Conservation (phyloP, 2,888 invertebrate species). For the Tupiocoris notatus region DNA sequence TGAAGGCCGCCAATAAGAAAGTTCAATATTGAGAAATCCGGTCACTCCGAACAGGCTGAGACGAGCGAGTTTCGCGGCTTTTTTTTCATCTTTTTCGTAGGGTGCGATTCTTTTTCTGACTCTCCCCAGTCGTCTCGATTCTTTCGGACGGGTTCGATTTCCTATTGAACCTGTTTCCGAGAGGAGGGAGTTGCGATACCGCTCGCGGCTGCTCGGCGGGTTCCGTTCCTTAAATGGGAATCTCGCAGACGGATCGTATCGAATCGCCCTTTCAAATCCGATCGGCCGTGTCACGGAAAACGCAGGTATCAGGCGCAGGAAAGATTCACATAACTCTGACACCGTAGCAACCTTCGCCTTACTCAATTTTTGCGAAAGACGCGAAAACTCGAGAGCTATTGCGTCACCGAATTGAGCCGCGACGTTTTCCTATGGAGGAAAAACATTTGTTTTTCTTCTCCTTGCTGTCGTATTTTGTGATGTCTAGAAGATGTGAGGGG, state of each 20-base stretch:
- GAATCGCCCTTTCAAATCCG: background rate
- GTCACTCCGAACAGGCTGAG: background rate
- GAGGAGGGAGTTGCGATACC: background rate
- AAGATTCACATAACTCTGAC: background rate
- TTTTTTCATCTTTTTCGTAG: background rate
- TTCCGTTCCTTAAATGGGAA: background rate
- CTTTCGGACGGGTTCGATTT: background rate
- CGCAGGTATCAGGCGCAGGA: background rate
- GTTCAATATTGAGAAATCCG: slow-evolving; percentile 36
- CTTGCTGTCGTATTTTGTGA: too few species aligned
- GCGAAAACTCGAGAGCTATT: background rate
- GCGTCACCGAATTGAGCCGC: too few species aligned
- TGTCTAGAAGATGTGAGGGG: too few species aligned
- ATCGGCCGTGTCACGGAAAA: background rate
- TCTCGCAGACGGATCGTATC: background rate
- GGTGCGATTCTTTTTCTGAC: background rate
- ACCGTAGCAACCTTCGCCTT: background rate
- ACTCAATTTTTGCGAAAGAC: background rate
- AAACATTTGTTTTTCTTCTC: too few species aligned
- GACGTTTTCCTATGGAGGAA: too few species aligned
- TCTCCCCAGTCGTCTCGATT: background rate
- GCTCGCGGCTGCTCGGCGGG: background rate
- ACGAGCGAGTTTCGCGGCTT: background rate
- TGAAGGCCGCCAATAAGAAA: slow-evolving; percentile 30
- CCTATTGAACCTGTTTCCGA: background rate